Evolutionary conservation across 1,140 invertebrate species (phyloP).

Genomic region (Drosophila murphyi): DNA sequence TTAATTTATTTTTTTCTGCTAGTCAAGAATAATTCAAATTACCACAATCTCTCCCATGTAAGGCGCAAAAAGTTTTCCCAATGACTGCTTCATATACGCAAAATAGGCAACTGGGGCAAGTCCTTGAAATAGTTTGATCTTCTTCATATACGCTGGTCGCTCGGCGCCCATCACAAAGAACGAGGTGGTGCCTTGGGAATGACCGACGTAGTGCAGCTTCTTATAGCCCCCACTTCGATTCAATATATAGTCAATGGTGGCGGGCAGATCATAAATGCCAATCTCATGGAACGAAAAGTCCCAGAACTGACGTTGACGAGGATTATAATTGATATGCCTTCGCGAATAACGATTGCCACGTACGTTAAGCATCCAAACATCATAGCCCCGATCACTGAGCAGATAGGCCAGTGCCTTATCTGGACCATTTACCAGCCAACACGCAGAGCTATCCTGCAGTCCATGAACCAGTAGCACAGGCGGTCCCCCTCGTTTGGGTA

Average conservation of each 20-base stretch:
- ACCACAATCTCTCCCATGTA: conserved; percentile 1
- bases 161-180: conserved; percentile 88
- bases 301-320: conserved; percentile 76
- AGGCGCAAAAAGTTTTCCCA: neutral
- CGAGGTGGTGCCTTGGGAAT: conserved; percentile 86
- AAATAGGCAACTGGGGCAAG: conserved; percentile 86
- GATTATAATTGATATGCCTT: conserved; percentile 84
- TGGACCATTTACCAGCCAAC: conserved; percentile 86
- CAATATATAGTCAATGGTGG: conserved; percentile 88
- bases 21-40: neutral
- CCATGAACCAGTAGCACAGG: conserved; percentile 88
- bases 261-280: conserved; percentile 88
- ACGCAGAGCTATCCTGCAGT: conserved; percentile 86
- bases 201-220: conserved; percentile 84
- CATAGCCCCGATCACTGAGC: conserved; percentile 88
- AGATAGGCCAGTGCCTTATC: conserved; percentile 85
- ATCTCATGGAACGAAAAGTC: conserved; percentile 89
- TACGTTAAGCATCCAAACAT: conserved; percentile 90
- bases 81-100: conserved; percentile 16
- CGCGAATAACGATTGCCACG: conserved; percentile 88
- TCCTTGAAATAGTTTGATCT: conserved; percentile 86
- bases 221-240: conserved; percentile 64
- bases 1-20: too few relatives aligned
- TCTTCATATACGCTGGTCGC: conserved; percentile 88
- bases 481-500: conserved; percentile 37